phyloP scores from a whole-genome alignment of 2,113 vertebrate species.

The Gymnorhina tibicen region DNA sequence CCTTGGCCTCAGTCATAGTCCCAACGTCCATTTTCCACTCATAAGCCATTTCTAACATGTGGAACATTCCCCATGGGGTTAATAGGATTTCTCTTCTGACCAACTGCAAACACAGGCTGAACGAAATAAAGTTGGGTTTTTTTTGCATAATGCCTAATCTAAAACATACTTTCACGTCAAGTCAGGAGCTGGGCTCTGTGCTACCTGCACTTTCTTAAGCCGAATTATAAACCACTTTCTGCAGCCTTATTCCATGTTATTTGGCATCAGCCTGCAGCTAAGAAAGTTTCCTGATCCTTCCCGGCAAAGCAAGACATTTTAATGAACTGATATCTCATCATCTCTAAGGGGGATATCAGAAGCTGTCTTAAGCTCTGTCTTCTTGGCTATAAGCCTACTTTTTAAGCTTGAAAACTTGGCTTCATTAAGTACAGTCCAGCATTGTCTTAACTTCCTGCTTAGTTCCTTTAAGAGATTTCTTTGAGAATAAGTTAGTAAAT shows the following conservation, averaged over 20 bases:
- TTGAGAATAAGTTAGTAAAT: not conserved
- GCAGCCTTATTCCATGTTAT: not conserved
- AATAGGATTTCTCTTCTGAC: not conserved
- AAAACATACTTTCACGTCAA: not conserved
- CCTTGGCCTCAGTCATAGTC: not conserved
- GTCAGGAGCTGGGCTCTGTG: not conserved
- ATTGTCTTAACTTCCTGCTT: not conserved
- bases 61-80: not conserved
- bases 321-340: not conserved
- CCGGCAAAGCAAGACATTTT: not conserved
- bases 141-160: not conserved
- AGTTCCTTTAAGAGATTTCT: not conserved
- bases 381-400: not conserved
- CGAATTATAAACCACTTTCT: not conserved
- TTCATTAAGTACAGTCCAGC: not conserved
- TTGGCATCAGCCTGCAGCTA: not conserved
- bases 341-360: not conserved
- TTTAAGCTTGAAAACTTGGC: not conserved
- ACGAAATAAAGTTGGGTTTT: rapidly evolving
- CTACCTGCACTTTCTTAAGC: not conserved
- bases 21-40: not conserved
- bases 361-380: not conserved
- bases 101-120: not conserved
- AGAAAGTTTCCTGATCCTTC: not conserved
- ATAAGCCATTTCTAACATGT: not conserved